Evolutionary conservation across 1,140 invertebrate genomes (phyloP).

Genomic region (Brachionus calyciflorus): DNA sequence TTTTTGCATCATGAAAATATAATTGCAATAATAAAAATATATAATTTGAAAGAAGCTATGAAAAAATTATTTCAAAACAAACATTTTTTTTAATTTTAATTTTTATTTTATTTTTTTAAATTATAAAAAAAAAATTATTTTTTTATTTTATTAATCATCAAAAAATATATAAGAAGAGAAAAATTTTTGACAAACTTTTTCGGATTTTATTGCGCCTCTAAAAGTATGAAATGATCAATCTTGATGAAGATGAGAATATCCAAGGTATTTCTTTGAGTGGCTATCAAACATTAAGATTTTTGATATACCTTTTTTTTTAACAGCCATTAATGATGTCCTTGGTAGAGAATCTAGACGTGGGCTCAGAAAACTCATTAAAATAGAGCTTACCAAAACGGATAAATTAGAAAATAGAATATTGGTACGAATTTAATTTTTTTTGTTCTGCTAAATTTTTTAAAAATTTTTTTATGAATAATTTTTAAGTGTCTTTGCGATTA

Average conservation of each 20-base stretch:
- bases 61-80: no score
- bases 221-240: slow-evolving; percentile 41
- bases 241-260: slow-evolving; percentile 39
- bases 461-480: not conserved
- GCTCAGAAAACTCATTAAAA: not conserved
- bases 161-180: not conserved
- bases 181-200: no score
- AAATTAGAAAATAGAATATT: slow-evolving; percentile 20
- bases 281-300: not conserved
- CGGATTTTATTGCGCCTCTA: no score
- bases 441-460: not conserved
- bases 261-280: not conserved
- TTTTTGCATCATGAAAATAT: no score
- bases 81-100: no score
- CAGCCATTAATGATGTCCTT: slow-evolving; percentile 29
- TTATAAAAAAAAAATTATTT: no score
- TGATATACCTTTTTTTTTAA: not conserved
- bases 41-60: no score
- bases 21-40: no score
- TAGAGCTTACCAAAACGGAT: slow-evolving; percentile 16
- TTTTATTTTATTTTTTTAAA: no score
- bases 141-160: slow-evolving; percentile 40
- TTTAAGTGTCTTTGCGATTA: slow-evolving; percentile 21
- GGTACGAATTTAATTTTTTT: no score
- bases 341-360: slow-evolving; percentile 12